Base-by-base conservation (phyloP, 1,140 invertebrate genomes). In the Mamestra configurata region DNA sequence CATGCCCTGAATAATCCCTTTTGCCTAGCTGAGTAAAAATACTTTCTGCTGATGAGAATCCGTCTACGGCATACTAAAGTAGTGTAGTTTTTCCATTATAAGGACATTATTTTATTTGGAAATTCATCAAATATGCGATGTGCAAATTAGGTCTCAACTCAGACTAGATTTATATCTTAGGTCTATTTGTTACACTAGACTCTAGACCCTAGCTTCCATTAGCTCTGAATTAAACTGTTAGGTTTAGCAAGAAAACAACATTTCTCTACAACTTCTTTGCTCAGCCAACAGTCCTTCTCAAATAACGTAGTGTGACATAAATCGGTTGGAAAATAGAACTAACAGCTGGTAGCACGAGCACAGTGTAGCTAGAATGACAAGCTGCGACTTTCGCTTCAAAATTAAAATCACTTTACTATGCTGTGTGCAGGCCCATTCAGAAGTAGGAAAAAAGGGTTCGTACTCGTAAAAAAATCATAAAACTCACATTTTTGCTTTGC, bases 391-490 rank as follows among this genome's bases (percentile, higher is more conserved):
- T 75, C 11, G 24, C 37, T 51, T 51, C 35, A 64, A 55, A 64
- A 80, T 76, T 80, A 57, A 64, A 76, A 71, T 35, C 43, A 83
- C 51, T 40, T 78, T 37, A 49, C 27, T 40, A 27, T 22, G 71
- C 78, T 53, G 76, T 79, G 81, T 73, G 64, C 77, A 59, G 79
- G 76, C 68, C 79, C 66, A 81, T 84, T 86, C 70, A 8, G 77
- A 78, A 83, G 59, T 77, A 72, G 61, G 53, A 78, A 80, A 31
- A 71, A 57, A 57, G 77, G 46, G 66, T 80, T 81, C 81, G 13
- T 49, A 24, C 70, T 75, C 71, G 18, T 90, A 87, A 86, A 86
- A 86, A 85, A 86, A 86, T 87, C 84, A 75, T 88, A 88, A 88
- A 87, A 75, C 83, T 83, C 82, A 77, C 82, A 87, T 87, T 86